phyloP scores from a whole-genome alignment of 1,140 invertebrate species.

The Apocrypta bakeri region DNA sequence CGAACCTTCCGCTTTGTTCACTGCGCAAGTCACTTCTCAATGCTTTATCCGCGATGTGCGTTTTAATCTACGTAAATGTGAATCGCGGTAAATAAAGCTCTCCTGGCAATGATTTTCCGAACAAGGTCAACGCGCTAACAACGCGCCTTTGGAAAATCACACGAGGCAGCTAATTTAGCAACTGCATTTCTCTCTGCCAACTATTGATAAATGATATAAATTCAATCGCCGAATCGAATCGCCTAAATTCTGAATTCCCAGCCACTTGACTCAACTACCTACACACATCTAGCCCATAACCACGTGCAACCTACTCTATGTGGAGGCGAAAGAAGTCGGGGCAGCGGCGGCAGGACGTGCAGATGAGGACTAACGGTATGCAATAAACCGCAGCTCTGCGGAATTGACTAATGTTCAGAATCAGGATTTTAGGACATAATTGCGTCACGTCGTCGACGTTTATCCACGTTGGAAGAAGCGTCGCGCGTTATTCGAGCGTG shows the following conservation, averaged over 20 bases:
- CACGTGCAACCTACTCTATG: conserved; percentile 38
- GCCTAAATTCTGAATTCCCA: conserved; percentile 29
- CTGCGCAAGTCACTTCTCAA: background rate
- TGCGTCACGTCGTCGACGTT: conserved; percentile 50
- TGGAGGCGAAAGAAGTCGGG: conserved; percentile 21
- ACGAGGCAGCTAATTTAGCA: background rate
- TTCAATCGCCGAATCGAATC: conserved; percentile 35
- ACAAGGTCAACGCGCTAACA: no score
- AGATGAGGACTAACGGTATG: conserved; percentile 53
- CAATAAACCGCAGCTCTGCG: background rate
- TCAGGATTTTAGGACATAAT: conserved; percentile 57
- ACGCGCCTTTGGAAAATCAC: background rate
- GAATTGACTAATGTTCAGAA: conserved; percentile 53
- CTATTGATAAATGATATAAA: conserved; percentile 23
- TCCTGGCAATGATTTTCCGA: no score
- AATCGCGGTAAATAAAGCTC: background rate
- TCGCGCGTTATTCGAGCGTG: background rate
- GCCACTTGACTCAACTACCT: background rate
- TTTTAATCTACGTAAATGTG: background rate
- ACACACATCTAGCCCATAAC: background rate
- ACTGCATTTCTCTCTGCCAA: background rate
- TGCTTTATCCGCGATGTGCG: no score
- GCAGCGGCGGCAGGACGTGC: conserved; percentile 8
- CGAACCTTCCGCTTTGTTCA: background rate
- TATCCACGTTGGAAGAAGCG: background rate